Conservation (phyloP, 2,113 vertebrate species). For the Microtus richardsoni region DNA sequence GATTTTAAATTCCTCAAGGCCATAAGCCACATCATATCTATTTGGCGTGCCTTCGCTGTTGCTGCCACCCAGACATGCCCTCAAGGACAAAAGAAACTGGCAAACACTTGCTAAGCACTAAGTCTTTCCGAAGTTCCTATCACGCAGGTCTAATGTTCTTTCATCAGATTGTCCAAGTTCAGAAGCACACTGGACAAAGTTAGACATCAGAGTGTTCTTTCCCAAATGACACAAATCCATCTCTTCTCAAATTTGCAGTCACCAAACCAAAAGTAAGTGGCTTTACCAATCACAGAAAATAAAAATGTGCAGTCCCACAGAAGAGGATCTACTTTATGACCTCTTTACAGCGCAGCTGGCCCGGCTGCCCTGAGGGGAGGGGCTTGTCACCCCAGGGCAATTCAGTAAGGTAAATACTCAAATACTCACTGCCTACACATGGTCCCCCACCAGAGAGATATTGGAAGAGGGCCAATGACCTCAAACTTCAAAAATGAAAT, state of each 20-base stretch:
- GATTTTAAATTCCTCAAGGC: slow-evolving; percentile 35
- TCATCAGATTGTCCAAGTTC: slow-evolving; percentile 54
- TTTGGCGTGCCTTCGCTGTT: slow-evolving; percentile 3
- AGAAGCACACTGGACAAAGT: slow-evolving; percentile 69
- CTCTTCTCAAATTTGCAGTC: slow-evolving; percentile 55
- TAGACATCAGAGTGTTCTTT: slow-evolving; percentile 59
- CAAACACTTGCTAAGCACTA: slow-evolving; percentile 59
- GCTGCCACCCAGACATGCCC: slow-evolving; percentile 14
- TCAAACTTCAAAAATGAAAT: slow-evolving; percentile 50
- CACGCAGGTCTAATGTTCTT: neutral
- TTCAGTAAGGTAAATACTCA: slow-evolving; percentile 50
- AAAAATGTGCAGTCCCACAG: slow-evolving; percentile 18
- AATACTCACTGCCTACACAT: neutral
- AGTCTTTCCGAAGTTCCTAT: slow-evolving; percentile 50
- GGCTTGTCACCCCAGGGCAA: slow-evolving; percentile 48
- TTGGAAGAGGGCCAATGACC: neutral
- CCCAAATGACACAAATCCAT: slow-evolving; percentile 71
- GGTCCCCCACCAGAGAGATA: slow-evolving; percentile 38
- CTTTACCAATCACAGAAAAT: slow-evolving; percentile 52
- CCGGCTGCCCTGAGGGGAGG: neutral
- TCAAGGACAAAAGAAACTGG: slow-evolving; percentile 50
- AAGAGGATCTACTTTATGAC: slow-evolving; percentile 44
- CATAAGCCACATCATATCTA: slow-evolving; percentile 35
- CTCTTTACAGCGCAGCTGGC: neutral
- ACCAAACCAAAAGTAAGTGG: slow-evolving; percentile 64